phyloP scores from a whole-genome alignment of 2,888 invertebrate species.

The Keiferia lycopersicella region DNA sequence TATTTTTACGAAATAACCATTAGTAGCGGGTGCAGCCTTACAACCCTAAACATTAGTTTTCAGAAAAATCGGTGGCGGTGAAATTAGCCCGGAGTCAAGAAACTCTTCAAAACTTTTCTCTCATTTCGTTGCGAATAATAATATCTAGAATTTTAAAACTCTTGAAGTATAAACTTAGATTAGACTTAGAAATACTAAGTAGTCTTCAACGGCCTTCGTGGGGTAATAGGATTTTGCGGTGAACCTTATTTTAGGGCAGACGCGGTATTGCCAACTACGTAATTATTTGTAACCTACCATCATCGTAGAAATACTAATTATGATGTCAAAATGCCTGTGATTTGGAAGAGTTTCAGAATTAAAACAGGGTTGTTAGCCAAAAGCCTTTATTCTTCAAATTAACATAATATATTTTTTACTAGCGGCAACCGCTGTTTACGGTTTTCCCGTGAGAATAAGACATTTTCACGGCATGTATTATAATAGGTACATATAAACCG shows the following conservation, averaged over 20 bases:
- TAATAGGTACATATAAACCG: too few relatives aligned
- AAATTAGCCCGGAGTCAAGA: too few relatives aligned
- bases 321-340: not conserved
- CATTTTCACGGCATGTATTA: too few relatives aligned
- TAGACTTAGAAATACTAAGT: not conserved
- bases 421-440: too few relatives aligned
- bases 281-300: not conserved
- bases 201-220: conserved; percentile 13
- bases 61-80: too few relatives aligned
- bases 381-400: too few relatives aligned
- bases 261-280: not conserved
- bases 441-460: too few relatives aligned
- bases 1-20: too few relatives aligned
- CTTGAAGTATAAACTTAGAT: not conserved
- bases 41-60: too few relatives aligned
- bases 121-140: not conserved
- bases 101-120: not conserved
- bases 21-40: too few relatives aligned
- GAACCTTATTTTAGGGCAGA: conserved; percentile 16
- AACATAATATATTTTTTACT: too few relatives aligned
- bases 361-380: not conserved
- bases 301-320: not conserved
- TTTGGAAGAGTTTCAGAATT: not conserved
- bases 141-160: not conserved
- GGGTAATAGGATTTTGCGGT: conserved; percentile 29